Conservation (phyloP, 2,888 invertebrate species). For the Cybosia mesomella region DNA sequence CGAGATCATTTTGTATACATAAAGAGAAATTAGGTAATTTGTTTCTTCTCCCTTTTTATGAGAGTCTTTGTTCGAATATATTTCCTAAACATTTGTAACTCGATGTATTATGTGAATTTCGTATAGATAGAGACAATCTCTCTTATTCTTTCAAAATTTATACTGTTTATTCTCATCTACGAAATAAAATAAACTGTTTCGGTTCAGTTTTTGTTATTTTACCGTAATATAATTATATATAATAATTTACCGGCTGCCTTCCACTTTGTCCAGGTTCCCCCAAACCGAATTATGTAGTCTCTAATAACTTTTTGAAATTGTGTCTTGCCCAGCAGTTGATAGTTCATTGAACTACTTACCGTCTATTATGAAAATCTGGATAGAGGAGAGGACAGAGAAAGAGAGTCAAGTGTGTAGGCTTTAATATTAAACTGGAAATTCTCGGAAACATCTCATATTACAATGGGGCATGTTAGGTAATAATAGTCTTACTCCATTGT, state of each 20-base stretch:
- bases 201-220: not conserved
- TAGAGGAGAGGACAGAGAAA: not conserved
- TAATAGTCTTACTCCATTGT: not conserved
- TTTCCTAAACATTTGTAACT: constrained; percentile 56
- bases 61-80: constrained; percentile 64
- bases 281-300: no score
- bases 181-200: not conserved
- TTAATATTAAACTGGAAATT: constrained; percentile 3
- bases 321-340: not conserved
- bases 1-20: constrained; percentile 76
- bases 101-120: constrained; percentile 60
- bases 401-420: not conserved
- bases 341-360: not conserved
- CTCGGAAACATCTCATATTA: not conserved
- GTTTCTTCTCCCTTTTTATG: constrained; percentile 71
- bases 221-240: not conserved
- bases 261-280: no score
- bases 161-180: constrained; percentile 13
- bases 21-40: constrained; percentile 80
- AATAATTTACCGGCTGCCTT: no score
- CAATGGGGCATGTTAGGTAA: not conserved
- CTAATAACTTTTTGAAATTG: no score
- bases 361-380: not conserved
- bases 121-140: constrained; percentile 54
- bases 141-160: constrained; percentile 39